Conservation (phyloP, 2,113 vertebrate species). For the Burhinus bistriatus region DNA sequence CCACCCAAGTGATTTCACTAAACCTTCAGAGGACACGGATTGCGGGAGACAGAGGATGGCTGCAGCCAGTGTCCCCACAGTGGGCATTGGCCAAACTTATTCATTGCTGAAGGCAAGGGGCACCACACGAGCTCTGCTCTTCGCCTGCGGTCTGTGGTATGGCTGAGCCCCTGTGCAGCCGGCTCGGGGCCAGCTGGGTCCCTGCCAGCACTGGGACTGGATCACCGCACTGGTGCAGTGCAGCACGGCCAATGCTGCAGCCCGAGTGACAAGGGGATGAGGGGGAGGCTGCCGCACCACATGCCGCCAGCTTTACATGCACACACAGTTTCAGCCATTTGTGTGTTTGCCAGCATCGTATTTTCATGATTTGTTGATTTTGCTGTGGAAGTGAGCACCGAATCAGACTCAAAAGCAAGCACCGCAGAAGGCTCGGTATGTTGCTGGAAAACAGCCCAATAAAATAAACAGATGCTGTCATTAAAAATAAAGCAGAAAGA, state of each 20-base stretch:
- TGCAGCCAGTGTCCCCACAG: not conserved
- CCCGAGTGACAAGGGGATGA: rapidly evolving
- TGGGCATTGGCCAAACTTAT: too few relatives aligned
- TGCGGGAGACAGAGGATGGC: not conserved
- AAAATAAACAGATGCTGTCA: not conserved
- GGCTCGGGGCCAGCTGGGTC: too few relatives aligned
- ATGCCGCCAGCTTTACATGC: not conserved
- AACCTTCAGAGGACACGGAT: rapidly evolving
- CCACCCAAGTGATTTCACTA: not conserved
- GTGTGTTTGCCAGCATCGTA: not conserved
- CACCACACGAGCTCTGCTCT: not conserved
- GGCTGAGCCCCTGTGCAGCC: rapidly evolving
- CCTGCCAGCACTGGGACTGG: rapidly evolving
- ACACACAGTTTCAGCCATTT: rapidly evolving
- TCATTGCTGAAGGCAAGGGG: not conserved
- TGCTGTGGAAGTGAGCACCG: not conserved
- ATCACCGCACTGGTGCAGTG: too few relatives aligned
- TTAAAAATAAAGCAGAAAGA: not conserved
- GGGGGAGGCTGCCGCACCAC: rapidly evolving
- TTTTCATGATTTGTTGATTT: not conserved
- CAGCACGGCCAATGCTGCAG: too few relatives aligned
- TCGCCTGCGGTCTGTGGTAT: too few relatives aligned
- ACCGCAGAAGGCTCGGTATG: rapidly evolving
- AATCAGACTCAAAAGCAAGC: rapidly evolving
- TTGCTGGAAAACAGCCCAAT: not conserved